Evolutionary conservation across 2,797 vertebrate genomes (phyloP), one percentile per base, ranked within the genome.

Genomic region (Kryptolebias ocellatus): DNA sequence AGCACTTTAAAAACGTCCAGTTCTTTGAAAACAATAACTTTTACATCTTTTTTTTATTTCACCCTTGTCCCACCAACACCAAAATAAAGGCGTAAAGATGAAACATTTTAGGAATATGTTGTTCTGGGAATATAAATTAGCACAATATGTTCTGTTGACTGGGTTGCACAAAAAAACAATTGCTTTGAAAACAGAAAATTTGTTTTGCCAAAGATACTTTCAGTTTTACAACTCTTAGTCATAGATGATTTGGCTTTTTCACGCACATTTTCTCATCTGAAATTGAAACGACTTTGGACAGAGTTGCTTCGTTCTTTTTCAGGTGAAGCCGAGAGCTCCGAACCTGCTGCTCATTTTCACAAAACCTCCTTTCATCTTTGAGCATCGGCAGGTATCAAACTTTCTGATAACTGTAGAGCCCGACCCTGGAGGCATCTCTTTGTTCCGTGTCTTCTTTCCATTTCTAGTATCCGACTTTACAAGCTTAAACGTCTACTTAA

Each of bases 401-500:
- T 92, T 90, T 90, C 81, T 53, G 76, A 76, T 74, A 87, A 87
- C 83, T 81, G 83, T 87, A 80, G 83, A 80, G 77, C 61, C 63
- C 67, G 62, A 80, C 85, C 92, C 93, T 70, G 89, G 82, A 92
- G 92, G 90, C 91, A 90, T 89, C 89, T 80, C 81, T 84, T 91
- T 91, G 87, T 86, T 89, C 90, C 77, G 85, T 89, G 88, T 92
- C 92, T 87, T 92, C 85, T 90, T 90, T 91, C 92, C 90, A 93
- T 93, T 93, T 91, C 92, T 90, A 83, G 89, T 91, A 89, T 90
- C 90, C 89, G 89, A 83, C 93, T 92, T 93, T 92, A 93, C 93
- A 92, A 92, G 93, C 92, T 92, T 93, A 94, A 94, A 94, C 91
- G 94, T 94, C 93, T 94, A 93, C 93, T 95, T 94, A 95, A 94